Evolutionary conservation across 2,888 invertebrate genomes (phyloP).

Genomic region (Clusia tigrina): DNA sequence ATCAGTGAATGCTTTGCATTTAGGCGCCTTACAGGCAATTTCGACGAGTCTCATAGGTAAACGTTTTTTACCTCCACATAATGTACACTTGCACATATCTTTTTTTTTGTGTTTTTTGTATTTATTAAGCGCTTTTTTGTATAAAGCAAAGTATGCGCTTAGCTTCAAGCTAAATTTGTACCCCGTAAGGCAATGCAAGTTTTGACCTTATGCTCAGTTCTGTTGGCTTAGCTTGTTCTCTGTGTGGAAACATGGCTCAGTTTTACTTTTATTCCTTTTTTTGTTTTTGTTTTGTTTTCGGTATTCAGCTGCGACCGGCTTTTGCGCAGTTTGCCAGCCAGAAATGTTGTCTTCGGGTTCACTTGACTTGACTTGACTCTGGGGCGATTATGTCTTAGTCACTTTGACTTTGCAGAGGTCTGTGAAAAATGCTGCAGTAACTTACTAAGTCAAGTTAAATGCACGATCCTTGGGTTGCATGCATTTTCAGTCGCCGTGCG

Average conservation of each 20-base stretch:
- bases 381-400: neutral
- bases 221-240: neutral
- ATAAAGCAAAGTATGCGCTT: neutral
- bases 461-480: too few relatives aligned
- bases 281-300: too few relatives aligned
- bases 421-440: neutral
- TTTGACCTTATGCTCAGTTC: neutral
- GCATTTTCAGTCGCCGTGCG: too few relatives aligned
- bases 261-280: too few relatives aligned
- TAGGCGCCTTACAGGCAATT: constrained; percentile 35
- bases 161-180: constrained; percentile 9
- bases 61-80: neutral
- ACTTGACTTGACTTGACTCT: constrained; percentile 12
- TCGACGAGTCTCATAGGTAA: constrained; percentile 3
- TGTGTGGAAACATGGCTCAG: too few relatives aligned
- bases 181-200: neutral
- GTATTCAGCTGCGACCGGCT: neutral
- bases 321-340: neutral
- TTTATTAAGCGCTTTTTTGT: constrained; percentile 1
- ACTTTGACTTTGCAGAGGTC: constrained; percentile 4
- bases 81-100: neutral
- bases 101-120: neutral
- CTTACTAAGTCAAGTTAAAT: too few relatives aligned
- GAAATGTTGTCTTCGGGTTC: neutral
- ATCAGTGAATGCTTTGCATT: constrained; percentile 28